phyloP scores from a whole-genome alignment of 37 sponge, comb jelly and placozoan species.

The Hexactinellida sp. region DNA sequence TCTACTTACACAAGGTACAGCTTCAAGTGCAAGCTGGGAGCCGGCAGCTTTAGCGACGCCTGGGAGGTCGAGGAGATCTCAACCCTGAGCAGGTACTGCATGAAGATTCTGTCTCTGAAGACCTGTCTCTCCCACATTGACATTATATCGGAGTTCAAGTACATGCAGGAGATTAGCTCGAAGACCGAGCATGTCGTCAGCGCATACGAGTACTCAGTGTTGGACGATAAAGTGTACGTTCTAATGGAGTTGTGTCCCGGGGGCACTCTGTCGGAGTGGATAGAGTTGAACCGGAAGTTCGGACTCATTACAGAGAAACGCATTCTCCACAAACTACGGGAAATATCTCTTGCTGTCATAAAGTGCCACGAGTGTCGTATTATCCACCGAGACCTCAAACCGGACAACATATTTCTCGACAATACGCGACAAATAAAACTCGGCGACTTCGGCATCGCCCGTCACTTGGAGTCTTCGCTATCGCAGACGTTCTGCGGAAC shows the following conservation, averaged over 20 bases:
- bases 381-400: slow-evolving; percentile 80
- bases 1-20: no score
- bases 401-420: slow-evolving; percentile 74
- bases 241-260: slow-evolving; percentile 83
- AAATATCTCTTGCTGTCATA: slow-evolving; percentile 71
- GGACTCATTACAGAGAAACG: slow-evolving; percentile 59
- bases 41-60: background rate
- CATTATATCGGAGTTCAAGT: background rate
- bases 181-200: slow-evolving; percentile 59
- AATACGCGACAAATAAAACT: slow-evolving; percentile 52
- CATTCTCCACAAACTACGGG: slow-evolving; percentile 61
- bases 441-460: slow-evolving; percentile 29
- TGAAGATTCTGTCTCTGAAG: background rate
- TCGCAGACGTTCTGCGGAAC: slow-evolving; percentile 38
- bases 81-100: background rate
- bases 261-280: slow-evolving; percentile 76
- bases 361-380: slow-evolving; percentile 63
- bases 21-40: background rate
- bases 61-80: background rate
- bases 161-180: slow-evolving; percentile 19
- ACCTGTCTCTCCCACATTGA: background rate
- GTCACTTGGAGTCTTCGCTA: background rate
- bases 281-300: slow-evolving; percentile 46
- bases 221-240: slow-evolving; percentile 28
- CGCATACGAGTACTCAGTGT: slow-evolving; percentile 30